Percentiles rank a stretch among this genome's conserved stretches.
Evolutionary conservation across 2,888 invertebrate genomes (phyloP).

Genomic region (Macrophya annulata): DNA sequence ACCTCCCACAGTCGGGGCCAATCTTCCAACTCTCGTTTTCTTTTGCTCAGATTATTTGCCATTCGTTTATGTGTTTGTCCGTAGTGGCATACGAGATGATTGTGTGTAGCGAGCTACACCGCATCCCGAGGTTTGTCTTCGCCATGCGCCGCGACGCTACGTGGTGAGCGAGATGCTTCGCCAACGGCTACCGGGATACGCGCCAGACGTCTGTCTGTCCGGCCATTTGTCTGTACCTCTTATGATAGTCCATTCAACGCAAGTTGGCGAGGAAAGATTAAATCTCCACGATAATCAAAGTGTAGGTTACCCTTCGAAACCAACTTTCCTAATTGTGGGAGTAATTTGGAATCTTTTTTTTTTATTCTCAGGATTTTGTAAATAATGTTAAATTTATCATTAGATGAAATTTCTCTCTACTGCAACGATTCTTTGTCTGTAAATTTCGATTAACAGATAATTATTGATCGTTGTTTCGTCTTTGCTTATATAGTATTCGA

Average conservation of each 20-base stretch:
- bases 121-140: conserved; percentile 76
- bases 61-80: conserved; percentile 66
- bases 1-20: conserved; percentile 77
- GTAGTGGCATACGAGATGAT: conserved; percentile 65
- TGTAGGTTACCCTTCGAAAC: conserved; percentile 15
- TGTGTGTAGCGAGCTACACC: conserved; percentile 74
- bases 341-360: background rate
- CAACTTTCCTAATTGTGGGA: conserved; percentile 19
- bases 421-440: background rate
- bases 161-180: conserved; percentile 67
- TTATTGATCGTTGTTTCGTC: background rate
- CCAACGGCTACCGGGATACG: conserved; percentile 78
- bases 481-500: background rate
- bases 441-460: background rate
- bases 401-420: background rate
- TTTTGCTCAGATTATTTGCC: conserved; percentile 56
- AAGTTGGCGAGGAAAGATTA: conserved; percentile 55
- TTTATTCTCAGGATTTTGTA: background rate
- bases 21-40: conserved; percentile 68
- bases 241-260: conserved; percentile 74
- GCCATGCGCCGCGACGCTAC: conserved; percentile 74
- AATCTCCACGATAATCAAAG: conserved; percentile 33
- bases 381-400: background rate
- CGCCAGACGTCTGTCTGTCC: conserved; percentile 66
- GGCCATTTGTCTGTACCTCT: conserved; percentile 43